Evolutionary conservation across 2,888 invertebrate species (phyloP), one percentile per base, ranked within the genome.

Genomic region (Diarsia dahlii): DNA sequence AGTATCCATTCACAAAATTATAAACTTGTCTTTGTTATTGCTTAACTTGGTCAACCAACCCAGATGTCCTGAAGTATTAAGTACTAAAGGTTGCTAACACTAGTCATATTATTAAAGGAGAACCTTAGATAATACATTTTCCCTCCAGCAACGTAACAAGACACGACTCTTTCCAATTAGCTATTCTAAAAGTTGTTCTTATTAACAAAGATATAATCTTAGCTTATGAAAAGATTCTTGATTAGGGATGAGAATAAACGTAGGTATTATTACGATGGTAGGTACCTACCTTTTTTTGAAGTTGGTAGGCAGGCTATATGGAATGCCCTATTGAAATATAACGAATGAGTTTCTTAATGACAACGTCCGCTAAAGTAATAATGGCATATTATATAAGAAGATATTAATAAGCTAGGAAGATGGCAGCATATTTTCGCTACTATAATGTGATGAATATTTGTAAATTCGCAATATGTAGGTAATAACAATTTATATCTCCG

Each of bases 161-260:
- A 54, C 60, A 66, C 62, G 45, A 63, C 50, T 75, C 39, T n/a
- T 66, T n/a, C 72, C 66, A 77, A 78, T 78, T 78, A 78, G 46
- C 46, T 71, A 20, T n/a, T 13, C 28, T 15, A 50, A 64, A 62
- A 66, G n/a, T 71, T 62, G 62, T 63, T 66, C 76, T 60, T 65
- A 64, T 34, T 64, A 69, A 39, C 15, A 62, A 48, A 48, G 45
- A 56, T 28, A 52, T 76, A 76, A 71, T 60, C 46, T 60, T 34
- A 39, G 70, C 58, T 28, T 62, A 39, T 65, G 71, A 77, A 62
- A 54, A 60, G 15, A 71, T 76, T 52, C 45, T 13, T 77, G 13
- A 71, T 76, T 71, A 76, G 18, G 20, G n/a, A 58, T 45, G 48
- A 64, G 39, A 64, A 50, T 45, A 48, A 18, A 63, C 4, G 23